Base-by-base conservation (phyloP, 2,113 vertebrate genomes). In the Myotis davidii region DNA sequence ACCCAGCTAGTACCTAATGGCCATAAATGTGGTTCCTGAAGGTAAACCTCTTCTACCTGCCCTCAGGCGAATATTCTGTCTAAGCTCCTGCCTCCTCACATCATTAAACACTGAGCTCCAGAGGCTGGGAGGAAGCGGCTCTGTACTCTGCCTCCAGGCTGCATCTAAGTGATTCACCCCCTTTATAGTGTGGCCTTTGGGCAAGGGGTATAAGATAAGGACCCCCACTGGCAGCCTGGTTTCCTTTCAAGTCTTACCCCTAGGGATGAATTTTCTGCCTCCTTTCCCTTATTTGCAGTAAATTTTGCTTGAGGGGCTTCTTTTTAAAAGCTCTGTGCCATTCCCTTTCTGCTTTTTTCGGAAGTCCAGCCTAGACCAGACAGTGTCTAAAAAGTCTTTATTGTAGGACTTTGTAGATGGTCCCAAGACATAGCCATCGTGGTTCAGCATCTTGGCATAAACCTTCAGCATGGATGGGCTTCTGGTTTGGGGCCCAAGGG, bases 321-420 rank as follows among this genome's bases (percentile, higher is more conserved):
- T 74, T 87, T 89, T 91, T 34, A 54, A 88, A 95, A 93, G 16
- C 25, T 16, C 50, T 52, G 20, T 37, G 9, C 27, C 34, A 9
- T 79, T 88, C 20, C 32, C 16, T 93, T 93, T 78, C 61, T 96
- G 11, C 18, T 86, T 32, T 83, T 79, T 74, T n/a, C 70, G 32
- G n/a, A 81, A 93, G 67, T 85, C 42, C 34, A 67, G 3, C 32
- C 59, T 83, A 37, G n/a, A 67, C 39, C 39, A 83, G 34, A 85
- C 5, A n/a, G 4, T 45, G 21, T 64, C 32, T 67, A 8, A 61
- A 32, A 94, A 56, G 50, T 89, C 34, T 64, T 72, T 81, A 32
- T 82, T 84, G 8, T 32, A 67, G 86, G 32, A 39, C 52, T 23
- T 34, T 76, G 72, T 27, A 42, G 37, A 32, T 86, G 61, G 65